A percentile compares a stretch with the other conserved stretches of the same genome.
Evolutionary conservation across 2,797 vertebrate genomes (phyloP).

Genomic region (Eidolon dupreanum): DNA sequence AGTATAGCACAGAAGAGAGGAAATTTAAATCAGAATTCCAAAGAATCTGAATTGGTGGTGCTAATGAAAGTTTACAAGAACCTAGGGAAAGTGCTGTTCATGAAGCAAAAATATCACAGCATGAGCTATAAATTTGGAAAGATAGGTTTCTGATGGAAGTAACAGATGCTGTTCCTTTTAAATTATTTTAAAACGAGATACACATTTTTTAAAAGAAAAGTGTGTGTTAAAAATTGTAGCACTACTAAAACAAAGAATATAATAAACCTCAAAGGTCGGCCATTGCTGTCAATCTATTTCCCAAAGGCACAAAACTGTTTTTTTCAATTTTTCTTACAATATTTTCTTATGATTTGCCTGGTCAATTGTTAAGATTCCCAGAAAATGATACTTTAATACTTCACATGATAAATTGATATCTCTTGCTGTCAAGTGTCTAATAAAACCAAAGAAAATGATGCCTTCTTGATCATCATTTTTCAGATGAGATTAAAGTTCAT

Average conservation of each 20-base stretch:
- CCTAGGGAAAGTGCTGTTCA: slow-evolving; percentile 47
- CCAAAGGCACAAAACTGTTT: slow-evolving; percentile 59
- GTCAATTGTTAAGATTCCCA: slow-evolving; percentile 58
- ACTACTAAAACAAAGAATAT: slow-evolving; percentile 71
- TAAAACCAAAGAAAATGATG: slow-evolving; percentile 23
- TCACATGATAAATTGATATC: slow-evolving; percentile 63
- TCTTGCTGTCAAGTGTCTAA: slow-evolving; percentile 54
- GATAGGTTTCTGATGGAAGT: slow-evolving; percentile 67
- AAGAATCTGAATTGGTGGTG: slow-evolving; percentile 17
- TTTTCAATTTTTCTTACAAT: slow-evolving; percentile 63
- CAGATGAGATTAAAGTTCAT: slow-evolving; percentile 60
- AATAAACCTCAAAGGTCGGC: slow-evolving; percentile 61
- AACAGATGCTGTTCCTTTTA: slow-evolving; percentile 74
- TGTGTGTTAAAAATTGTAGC: slow-evolving; percentile 57
- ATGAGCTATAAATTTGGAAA: slow-evolving; percentile 64
- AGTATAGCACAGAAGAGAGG: not conserved
- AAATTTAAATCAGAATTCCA: not conserved
- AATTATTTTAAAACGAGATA: slow-evolving; percentile 74
- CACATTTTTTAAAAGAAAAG: slow-evolving; percentile 52
- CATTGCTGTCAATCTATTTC: slow-evolving; percentile 53
- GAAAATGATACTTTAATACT: slow-evolving; percentile 44
- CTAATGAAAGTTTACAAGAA: slow-evolving; percentile 32
- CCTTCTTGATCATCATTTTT: slow-evolving; percentile 1
- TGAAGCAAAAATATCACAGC: slow-evolving; percentile 22
- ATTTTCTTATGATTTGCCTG: slow-evolving; percentile 69